Percentiles rank a stretch among this genome's conserved stretches.
These are phyloP conservation scores for Etheostoma cragini DNA, from an alignment of 2,113 vertebrate species.

Conservation along the genomic window DNA sequence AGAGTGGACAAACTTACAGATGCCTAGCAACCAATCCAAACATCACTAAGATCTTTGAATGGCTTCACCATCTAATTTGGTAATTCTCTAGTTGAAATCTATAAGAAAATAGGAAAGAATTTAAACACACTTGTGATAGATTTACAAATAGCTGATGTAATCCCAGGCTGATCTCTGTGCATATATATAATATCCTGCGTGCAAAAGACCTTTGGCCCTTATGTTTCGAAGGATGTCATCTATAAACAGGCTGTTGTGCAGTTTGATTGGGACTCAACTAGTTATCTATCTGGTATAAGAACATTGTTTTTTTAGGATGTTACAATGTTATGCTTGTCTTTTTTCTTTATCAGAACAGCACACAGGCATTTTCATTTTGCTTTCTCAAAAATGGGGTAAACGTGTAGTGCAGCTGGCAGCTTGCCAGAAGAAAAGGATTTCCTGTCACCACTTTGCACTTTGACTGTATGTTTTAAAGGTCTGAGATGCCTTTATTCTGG, in stretches of 20 bases:
- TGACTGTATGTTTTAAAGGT: conserved; percentile 10
- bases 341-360: neutral
- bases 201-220: too few species aligned
- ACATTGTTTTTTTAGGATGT: too few species aligned
- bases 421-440: conserved; percentile 42
- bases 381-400: neutral
- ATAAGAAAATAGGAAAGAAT: neutral
- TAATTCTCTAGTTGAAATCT: neutral
- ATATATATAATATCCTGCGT: neutral
- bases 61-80: neutral
- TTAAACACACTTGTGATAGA: neutral
- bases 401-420: neutral
- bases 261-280: neutral
- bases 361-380: neutral
- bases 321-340: neutral
- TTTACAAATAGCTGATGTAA: neutral
- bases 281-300: neutral
- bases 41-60: neutral
- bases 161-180: too few species aligned
- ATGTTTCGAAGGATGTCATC: neutral
- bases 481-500: conserved; percentile 69
- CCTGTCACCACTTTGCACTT: conserved; percentile 53
- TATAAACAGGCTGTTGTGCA: neutral
- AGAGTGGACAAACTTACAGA: neutral
- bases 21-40: neutral